These are phyloP conservation scores for Drosophila tripunctata DNA, from an alignment of 2,888 invertebrate species.

Conservation along the genomic window DNA sequence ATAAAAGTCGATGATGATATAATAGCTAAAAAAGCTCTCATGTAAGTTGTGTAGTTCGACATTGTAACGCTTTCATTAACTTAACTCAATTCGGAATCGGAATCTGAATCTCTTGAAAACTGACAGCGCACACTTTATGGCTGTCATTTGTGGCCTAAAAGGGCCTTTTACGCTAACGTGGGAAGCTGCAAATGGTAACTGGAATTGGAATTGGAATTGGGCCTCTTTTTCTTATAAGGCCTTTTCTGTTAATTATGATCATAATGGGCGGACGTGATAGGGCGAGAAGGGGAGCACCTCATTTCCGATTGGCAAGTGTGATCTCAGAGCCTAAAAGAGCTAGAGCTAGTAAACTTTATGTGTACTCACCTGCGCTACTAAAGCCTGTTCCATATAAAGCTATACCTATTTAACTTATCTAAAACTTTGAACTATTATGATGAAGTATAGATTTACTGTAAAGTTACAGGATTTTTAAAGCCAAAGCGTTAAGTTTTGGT, in stretches of 20 bases:
- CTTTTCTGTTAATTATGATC: conserved; percentile 23
- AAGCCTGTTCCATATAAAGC: too few relatives aligned
- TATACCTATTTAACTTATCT: too few relatives aligned
- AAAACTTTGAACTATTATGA: too few relatives aligned
- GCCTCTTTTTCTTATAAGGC: conserved; percentile 14
- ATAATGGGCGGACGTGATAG: conserved; percentile 45
- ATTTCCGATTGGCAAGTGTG: conserved; percentile 39
- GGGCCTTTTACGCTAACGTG: conserved; percentile 31
- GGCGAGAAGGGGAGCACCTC: conserved; percentile 14
- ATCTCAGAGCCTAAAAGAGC: too few relatives aligned
- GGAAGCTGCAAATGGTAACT: conserved; percentile 26
- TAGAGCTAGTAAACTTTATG: too few relatives aligned
- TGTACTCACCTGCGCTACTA: too few relatives aligned
- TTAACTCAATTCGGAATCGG: conserved; percentile 62
- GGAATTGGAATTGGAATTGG: not conserved
- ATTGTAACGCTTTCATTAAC: conserved; percentile 60
- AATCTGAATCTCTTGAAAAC: conserved; percentile 1
- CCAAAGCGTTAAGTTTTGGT: too few relatives aligned
- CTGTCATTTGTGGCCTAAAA: conserved; percentile 39
- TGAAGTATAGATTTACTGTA: too few relatives aligned
- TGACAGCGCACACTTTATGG: conserved; percentile 32
- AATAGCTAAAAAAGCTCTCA: conserved; percentile 29
- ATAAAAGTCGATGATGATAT: conserved; percentile 53
- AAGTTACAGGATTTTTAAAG: too few relatives aligned
- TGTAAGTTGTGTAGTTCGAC: not conserved